Base-by-base conservation (phyloP, 2,888 invertebrate species). In the Anoncus sp. region DNA sequence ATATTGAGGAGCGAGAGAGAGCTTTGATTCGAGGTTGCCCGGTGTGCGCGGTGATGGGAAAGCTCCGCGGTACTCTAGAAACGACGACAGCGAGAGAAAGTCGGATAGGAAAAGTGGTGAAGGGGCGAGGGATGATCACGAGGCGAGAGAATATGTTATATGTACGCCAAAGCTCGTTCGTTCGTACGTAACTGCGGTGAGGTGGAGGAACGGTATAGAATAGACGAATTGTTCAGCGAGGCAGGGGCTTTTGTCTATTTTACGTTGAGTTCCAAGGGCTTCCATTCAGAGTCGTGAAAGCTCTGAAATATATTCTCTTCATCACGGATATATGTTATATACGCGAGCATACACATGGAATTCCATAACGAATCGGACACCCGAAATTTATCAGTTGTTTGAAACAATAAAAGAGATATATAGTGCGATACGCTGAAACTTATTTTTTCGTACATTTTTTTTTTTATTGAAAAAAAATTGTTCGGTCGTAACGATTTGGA, bases 211-310 rank as follows among this genome's bases (percentile, higher is more conserved):
- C 24, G 22, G 63, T 63, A 72, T 84, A 88, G 88, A 89, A 89
- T 88, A 87, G 88, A 89, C 86, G 88, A 89, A 89, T 89, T 88
- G 89, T 88, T 88, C 86, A 87, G 86, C 84, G 86, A 74, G 63
- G 83, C 87, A 82, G 55, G 82, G 87, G 88, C 89, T 89, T 90
- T 90, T 89, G 90, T 90, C 89, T 89, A 88, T 89, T 89, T 88
- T 88, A 88, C 89, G 84, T 75, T 67, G 87, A 89, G 87, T 89
- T 90, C 87, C 87, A 88, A 88, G 87, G 88, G 90, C 87, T 90
- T 89, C 89, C 83, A 87, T 88, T 84, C 85, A 86, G 81, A 84
- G 83, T 83, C 83, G 85, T 84, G 87, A 88, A 88, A 88, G 87
- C 88, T 87, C 87, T 85, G 85, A 89, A 89, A 89, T 89, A 87